Evolutionary conservation across 2,113 vertebrate species (phyloP).

Genomic region (Protobothrops mucrosquamatus): DNA sequence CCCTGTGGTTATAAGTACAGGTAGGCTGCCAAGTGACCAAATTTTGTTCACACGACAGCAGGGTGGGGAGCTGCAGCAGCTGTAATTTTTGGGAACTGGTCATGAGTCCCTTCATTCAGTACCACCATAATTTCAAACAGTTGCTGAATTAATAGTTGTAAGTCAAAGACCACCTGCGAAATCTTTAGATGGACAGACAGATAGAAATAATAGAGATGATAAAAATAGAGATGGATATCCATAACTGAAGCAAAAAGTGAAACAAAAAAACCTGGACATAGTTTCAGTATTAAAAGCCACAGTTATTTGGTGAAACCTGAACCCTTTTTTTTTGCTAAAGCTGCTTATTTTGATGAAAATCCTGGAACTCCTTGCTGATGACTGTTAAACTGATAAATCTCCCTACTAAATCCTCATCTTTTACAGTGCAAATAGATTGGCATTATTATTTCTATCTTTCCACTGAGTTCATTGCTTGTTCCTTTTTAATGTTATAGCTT

Average conservation of each 20-base stretch:
- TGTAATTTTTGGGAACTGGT: neutral
- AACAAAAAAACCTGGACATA: neutral
- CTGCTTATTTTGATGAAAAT: conserved; percentile 25
- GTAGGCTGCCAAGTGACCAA: neutral
- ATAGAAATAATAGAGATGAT: neutral
- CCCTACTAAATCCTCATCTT: conserved; percentile 44
- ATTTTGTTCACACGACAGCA: neutral
- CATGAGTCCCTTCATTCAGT: neutral
- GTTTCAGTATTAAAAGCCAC: neutral
- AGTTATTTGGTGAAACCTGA: conserved; percentile 20
- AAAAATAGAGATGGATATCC: neutral
- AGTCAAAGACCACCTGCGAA: neutral
- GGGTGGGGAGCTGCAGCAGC: neutral
- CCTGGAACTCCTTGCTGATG: conserved; percentile 30
- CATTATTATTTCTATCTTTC: conserved; percentile 42
- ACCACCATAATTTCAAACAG: neutral
- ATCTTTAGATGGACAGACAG: neutral
- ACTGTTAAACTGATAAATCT: conserved; percentile 27
- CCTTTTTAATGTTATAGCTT: conserved; percentile 66
- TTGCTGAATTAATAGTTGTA: neutral
- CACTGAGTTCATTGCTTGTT: conserved; percentile 52
- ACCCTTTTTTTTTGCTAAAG: conserved; percentile 36
- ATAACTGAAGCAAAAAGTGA: neutral
- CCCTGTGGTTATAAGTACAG: neutral
- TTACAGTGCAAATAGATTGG: conserved; percentile 44